Base-by-base conservation (phyloP, 1,140 invertebrate genomes). In the Euglossa dilemma region DNA sequence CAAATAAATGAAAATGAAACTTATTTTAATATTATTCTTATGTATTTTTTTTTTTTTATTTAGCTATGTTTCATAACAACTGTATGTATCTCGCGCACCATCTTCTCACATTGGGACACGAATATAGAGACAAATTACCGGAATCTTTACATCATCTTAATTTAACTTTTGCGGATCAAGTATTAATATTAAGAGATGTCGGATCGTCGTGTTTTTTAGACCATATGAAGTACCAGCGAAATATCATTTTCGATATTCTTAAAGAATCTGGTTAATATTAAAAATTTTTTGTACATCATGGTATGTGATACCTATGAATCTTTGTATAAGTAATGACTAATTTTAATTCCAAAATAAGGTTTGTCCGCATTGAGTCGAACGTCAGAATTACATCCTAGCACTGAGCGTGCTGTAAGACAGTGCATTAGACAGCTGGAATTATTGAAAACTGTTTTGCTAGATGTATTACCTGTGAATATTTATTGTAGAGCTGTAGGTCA, bases 31-130 rank as follows among this genome's bases (percentile, higher is more conserved):
- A n/a, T 16, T 25, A 70, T 45, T 69, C 4, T 18, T 59, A 6
- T 56, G 43, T n/a, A 63, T 20, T 16, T 61, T 14, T n/a, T 43
- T 20, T n/a, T 47, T 77, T 70, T 56, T 69, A n/a, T 71, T 81
- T 95, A 97, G 98, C 97, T n/a, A 89, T 99, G 28, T 98, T 98
- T 89, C 97, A 98, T 93, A 99, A 99, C 94, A 99, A 99, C 93
- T 98, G 98, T 90, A 96, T 98, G 96, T 99, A 97, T 91, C 95
- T 99, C 2, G 96, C 97, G 0, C 97, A 98, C 93, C 96, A 97
- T 87, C 92, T 98, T 50, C 95, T 96, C 70, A 96, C 95, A 12
- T 92, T 97, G 72, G 96, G 95, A 9, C 95, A 96, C 87, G 95
- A 96, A 90, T 96, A 94, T 64, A 91, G 91, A 69, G 87, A 93